Evolutionary conservation across 2,797 vertebrate genomes (phyloP), one percentile per base, ranked within the genome.

Genomic region (Sorex maritimensis): DNA sequence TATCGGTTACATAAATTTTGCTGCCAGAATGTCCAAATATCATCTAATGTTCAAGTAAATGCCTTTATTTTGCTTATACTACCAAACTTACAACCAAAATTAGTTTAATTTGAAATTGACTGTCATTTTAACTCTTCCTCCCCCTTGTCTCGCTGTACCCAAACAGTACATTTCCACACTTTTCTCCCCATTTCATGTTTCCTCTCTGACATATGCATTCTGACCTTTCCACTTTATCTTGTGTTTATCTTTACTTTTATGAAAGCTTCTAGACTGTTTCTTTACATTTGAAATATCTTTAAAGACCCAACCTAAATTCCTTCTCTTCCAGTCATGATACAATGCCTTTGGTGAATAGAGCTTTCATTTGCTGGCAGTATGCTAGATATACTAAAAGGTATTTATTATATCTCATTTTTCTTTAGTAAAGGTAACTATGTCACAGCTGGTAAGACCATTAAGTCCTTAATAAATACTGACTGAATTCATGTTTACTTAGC

Each of bases 401-500:
- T 55, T 55, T 55, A 55, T 55, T 44, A 44, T 44, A 38, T 12
- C 2, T 71, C 34, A 49, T 21, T 9, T 65, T 73, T 58, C 46
- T 30, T 80, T 65, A 0, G 68, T n/a, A 83, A 84, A 91, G 78
- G 65, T 58, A 52, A 13, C 38, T 72, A 63, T 24, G 28, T 85
- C 9, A 74, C 9, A 67, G 26, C 52, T 4, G 68, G 0, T 26
- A 17, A 63, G 6, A 2, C 4, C 30, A 86, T 30, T 14, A 84
- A 77, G 28, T 26, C 15, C 38, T 85, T 89, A 89, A 77, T 68
- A 78, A 82, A 58, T 81, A 69, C 4, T 30, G n/a, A 71, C 49
- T 90, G 41, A 87, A 14, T 13, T 55, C 63, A 84, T 80, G 78
- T 46, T 87, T 91, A 21, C 15, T 38, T 71, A 73, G 15, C 85